Base-by-base conservation (phyloP, 2,797 vertebrate genomes). In the Agapornis canus region DNA sequence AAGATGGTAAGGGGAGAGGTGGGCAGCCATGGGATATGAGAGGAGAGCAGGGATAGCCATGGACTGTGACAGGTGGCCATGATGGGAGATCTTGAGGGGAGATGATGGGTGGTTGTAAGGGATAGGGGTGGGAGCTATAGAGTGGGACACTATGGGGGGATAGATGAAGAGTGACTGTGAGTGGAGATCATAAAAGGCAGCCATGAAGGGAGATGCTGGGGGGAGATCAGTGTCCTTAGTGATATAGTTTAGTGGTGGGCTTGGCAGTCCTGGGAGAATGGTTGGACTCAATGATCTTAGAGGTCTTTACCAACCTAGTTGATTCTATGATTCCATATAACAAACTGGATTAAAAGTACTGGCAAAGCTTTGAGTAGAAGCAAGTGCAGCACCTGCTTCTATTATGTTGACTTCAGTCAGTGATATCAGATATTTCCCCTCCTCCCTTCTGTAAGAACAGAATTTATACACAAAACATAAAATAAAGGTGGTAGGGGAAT, bases 331-430 rank as follows among this genome's bases (percentile, higher is more conserved):
- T 57, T 57, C 32, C 16, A 43, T 90, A 51, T 37, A 86, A 68
- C 31, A 77, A 89, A 76, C 43, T 71, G 72, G 52, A 71, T 73
- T 76, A 79, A 60, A 92, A 89, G 29, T 70, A 84, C n/a, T 86
- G 87, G 66, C 73, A 89, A 75, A 91, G 31, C 32, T 82, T 47
- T 51, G 31, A 56, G 40, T n/a, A 80, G 82, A 60, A 89, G 43
- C 31, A 82, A 91, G 13, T 31, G 49, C 18, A 85, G 72, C 82
- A 65, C 88, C 82, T 95, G 84, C 60, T 95, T 95, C 85, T 81
- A 42, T 27, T 79, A 11, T 27, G 56, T 39, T 83, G 42, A 63
- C 59, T 88, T 87, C 23, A 79, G 48, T 40, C 54, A 63, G 26
- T 66, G 61, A 59, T 70, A 72, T 4, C 54, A 56, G 43, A 57